Evolutionary conservation across 1,140 invertebrate genomes (phyloP), one percentile per base, ranked within the genome.

Genomic region (Euwallacea similis): DNA sequence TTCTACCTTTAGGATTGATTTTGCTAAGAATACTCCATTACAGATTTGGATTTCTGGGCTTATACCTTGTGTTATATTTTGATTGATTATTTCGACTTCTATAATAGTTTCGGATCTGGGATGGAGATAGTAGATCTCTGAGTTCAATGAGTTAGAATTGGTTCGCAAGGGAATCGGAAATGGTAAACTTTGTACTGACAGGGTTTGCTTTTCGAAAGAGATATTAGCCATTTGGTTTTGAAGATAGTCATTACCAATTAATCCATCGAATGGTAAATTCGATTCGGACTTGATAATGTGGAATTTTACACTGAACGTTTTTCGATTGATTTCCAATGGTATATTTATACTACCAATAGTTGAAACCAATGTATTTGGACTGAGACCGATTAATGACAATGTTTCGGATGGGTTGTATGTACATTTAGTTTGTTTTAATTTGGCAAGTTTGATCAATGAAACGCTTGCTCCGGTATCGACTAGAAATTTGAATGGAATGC

Each of bases 21-120:
- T 73, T 10, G 68, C 68, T 33, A 73, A 21, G 61, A 58, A 73
- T 16, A 73, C 64, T 0, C 68, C 55, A 7, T 75, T 60, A 13
- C 50, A 21, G 2, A 75, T 65, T 15, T n/a, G 0, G 10, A 73
- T 55, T 21, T 73, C 50, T 10, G 72, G 64, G 41, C 33, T 56
- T 21, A 69, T 58, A 13, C 72, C 74, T 63, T 67, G 42, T 21
- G 7, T 6, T 42, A 68, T 68, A 53, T 71, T 33, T 16, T 33
- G 50, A 55, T 75, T 75, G 50, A 67, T 41, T 41, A 71, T 56
- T 10, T 62, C 10, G 21, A 71, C 55, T 56, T 71, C 61, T 11
- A 75, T 73, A 47, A 60, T 13, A 0, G 72, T 69, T 58, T 69
- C 46, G 10, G 60, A 71, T 33, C 58, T 7, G 21, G 62, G 47